Percentiles rank a stretch among this genome's conserved stretches.
Conservation (phyloP, 2,797 vertebrate species). For the Bucorvus abyssinicus region DNA sequence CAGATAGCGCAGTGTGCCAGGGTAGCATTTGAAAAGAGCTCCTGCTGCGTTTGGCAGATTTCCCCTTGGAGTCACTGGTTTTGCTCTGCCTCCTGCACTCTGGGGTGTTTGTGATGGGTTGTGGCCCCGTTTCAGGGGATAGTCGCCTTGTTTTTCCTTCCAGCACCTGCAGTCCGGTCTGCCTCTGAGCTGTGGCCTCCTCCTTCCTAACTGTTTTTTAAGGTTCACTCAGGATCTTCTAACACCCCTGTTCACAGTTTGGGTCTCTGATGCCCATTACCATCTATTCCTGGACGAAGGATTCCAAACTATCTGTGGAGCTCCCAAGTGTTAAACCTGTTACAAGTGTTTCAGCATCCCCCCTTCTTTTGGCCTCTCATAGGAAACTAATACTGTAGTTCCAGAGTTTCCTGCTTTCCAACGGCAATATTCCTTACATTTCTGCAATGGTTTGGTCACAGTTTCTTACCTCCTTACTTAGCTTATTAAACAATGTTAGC, state of each 20-base stretch:
- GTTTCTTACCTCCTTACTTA: background rate
- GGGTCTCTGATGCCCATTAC: background rate
- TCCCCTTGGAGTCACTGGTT: background rate
- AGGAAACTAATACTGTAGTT: background rate
- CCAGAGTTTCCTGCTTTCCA: background rate
- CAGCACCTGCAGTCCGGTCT: background rate
- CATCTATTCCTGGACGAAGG: background rate
- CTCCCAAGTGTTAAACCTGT: background rate
- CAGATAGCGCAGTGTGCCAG: background rate
- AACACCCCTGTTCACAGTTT: background rate
- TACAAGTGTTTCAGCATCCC: background rate
- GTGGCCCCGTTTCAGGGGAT: rapidly evolving
- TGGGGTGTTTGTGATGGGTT: background rate
- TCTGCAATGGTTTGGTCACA: background rate
- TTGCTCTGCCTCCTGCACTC: background rate
- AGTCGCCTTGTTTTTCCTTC: background rate
- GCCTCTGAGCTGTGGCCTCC: background rate
- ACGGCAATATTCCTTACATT: background rate
- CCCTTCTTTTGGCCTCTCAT: background rate
- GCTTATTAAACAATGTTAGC: background rate
- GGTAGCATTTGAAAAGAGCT: background rate
- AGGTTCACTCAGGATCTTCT: background rate
- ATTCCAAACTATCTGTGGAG: background rate
- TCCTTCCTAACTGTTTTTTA: background rate
- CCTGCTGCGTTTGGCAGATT: background rate